phyloP scores from a whole-genome alignment of 1,140 invertebrate species.

The Drosophila nigrodunni region DNA sequence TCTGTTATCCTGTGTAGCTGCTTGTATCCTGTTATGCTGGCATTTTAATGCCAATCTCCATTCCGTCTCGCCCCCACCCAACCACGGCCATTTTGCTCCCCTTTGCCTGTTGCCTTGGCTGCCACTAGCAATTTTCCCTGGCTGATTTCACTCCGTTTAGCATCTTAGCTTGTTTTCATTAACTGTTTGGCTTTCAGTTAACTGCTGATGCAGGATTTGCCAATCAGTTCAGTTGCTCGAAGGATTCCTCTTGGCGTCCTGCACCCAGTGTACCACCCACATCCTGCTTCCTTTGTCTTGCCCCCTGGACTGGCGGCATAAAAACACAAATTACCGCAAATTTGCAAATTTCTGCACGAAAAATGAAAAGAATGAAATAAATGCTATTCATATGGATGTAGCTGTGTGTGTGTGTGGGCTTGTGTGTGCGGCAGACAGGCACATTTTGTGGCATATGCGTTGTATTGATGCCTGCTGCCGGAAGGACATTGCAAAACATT shows the following conservation, averaged over 20 bases:
- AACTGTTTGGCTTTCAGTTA: conserved; percentile 68
- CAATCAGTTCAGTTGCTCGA: conserved; percentile 57
- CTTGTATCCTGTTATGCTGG: conserved; percentile 32
- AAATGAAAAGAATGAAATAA: conserved; percentile 47
- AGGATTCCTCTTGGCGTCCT: conserved; percentile 13
- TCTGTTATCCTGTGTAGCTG: conserved; percentile 13
- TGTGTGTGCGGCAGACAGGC: conserved; percentile 25
- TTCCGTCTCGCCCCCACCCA: neutral
- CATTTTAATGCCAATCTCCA: conserved; percentile 35
- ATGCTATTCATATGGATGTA: conserved; percentile 21
- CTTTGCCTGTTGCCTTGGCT: neutral
- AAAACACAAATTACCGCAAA: conserved; percentile 61
- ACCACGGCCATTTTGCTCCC: neutral
- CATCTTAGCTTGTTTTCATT: conserved; percentile 45
- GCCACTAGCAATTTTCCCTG: neutral
- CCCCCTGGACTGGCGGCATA: conserved; percentile 13
- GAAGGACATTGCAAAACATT: conserved; percentile 78
- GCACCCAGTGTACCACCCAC: neutral
- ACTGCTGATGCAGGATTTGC: conserved; percentile 73
- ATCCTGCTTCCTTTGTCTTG: conserved; percentile 11
- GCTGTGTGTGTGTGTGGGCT: conserved; percentile 13
- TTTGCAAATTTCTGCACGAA: conserved; percentile 52
- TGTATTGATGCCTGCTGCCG: conserved; percentile 66
- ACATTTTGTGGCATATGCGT: conserved; percentile 41
- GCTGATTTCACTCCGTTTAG: conserved; percentile 8